These are phyloP conservation scores for Thunnus maccoyii DNA, from an alignment of 2,113 vertebrate species.

Conservation along the genomic window DNA sequence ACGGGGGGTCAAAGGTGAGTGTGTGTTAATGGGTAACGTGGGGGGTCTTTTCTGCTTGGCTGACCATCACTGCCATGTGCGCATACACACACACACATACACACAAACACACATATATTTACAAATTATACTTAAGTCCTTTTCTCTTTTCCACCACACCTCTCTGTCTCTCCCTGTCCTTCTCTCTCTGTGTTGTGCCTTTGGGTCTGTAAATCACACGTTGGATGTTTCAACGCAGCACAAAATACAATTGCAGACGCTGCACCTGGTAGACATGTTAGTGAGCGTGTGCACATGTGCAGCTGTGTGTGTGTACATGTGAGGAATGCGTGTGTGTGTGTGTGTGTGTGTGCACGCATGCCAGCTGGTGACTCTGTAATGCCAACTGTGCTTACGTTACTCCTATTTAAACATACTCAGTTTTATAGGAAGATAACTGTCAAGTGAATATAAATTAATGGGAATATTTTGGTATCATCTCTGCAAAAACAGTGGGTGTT, in stretches of 20 bases:
- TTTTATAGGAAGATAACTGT: background rate
- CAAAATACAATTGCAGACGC: slow-evolving; percentile 71
- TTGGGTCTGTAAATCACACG: slow-evolving; percentile 75
- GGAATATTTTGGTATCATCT: background rate
- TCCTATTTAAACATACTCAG: too few relatives aligned
- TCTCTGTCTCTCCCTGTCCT: slow-evolving; percentile 18
- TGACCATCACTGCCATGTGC: slow-evolving; percentile 71
- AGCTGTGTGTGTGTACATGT: slow-evolving; percentile 28
- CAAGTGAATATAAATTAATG: background rate
- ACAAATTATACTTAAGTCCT: slow-evolving; percentile 31
- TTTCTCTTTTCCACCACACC: slow-evolving; percentile 1
- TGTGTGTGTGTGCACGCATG: slow-evolving; percentile 1
- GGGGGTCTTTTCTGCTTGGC: slow-evolving; percentile 79
- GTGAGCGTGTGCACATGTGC: slow-evolving; percentile 51
- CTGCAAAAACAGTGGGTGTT: background rate
- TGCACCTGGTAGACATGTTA: slow-evolving; percentile 75
- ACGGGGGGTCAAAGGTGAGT: slow-evolving; percentile 77
- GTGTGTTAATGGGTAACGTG: slow-evolving; percentile 82
- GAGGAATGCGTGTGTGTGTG: background rate
- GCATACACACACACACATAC: slow-evolving; percentile 30
- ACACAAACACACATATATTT: slow-evolving; percentile 20
- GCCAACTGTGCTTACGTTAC: background rate
- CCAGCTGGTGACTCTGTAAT: background rate
- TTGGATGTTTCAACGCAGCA: slow-evolving; percentile 50
- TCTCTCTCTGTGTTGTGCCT: slow-evolving; percentile 45